phyloP scores from a whole-genome alignment of 2,797 vertebrate genomes.

The Micropoecilia bifurca region DNA sequence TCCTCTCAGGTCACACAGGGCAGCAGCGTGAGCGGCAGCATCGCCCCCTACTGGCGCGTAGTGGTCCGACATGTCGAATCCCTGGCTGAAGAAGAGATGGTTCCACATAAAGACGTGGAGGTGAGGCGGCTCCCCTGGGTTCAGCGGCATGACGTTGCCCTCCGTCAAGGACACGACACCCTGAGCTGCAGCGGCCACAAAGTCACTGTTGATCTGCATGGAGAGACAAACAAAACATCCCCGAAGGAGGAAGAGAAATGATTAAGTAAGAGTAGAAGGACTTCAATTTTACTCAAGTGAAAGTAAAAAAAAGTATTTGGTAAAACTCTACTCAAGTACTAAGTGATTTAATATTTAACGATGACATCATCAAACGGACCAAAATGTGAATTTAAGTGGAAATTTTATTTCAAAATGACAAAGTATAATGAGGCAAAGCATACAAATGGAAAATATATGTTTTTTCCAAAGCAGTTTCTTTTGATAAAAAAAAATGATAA shows the following conservation, averaged over 20 bases:
- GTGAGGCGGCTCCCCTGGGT: constrained; percentile 91
- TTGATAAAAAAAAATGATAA: too few species aligned
- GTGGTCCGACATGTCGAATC: constrained; percentile 92
- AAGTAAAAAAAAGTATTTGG: too few species aligned
- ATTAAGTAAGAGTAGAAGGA: too few species aligned
- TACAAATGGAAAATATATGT: too few species aligned
- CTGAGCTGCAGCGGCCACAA: constrained; percentile 88
- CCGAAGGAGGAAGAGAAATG: background rate
- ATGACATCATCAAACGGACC: too few species aligned
- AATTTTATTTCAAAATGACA: too few species aligned
- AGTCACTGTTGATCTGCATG: constrained; percentile 92
- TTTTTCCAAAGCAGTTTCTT: too few species aligned
- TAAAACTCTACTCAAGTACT: too few species aligned
- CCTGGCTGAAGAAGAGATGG: constrained; percentile 96
- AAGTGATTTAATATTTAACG: too few species aligned
- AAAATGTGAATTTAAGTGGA: too few species aligned
- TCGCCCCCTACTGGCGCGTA: constrained; percentile 92
- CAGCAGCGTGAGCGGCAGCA: constrained; percentile 89
- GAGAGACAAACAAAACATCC: constrained; percentile 2
- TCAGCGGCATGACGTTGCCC: constrained; percentile 94
- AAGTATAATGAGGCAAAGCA: too few species aligned
- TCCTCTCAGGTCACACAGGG: constrained; percentile 91
- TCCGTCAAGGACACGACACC: constrained; percentile 93
- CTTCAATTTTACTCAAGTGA: too few species aligned
- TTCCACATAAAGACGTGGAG: constrained; percentile 99